Percentiles rank a stretch among this genome's conserved stretches.
Evolutionary conservation across 1,140 invertebrate genomes (phyloP).

Genomic region (Akabosia matsudoensis): DNA sequence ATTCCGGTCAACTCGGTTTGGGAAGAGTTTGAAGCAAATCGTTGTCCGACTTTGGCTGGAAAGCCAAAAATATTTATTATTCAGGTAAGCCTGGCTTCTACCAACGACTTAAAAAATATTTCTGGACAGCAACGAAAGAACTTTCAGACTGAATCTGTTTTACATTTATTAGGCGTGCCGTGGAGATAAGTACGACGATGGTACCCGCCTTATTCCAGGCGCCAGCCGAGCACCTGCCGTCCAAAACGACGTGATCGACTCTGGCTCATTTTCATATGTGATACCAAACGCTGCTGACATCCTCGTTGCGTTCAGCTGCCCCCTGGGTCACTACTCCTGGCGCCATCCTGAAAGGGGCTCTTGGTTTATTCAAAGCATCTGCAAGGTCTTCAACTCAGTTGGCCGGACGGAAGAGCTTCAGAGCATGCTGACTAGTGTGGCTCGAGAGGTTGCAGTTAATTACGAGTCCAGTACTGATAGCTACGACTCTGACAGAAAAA

Average conservation of each 20-base stretch:
- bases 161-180: conserved; percentile 56
- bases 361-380: conserved; percentile 69
- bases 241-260: conserved; percentile 46
- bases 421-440: conserved; percentile 63
- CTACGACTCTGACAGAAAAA: conserved; percentile 58
- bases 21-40: conserved; percentile 56
- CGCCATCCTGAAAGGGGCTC: conserved; percentile 62
- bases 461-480: conserved; percentile 57
- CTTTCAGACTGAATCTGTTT: not conserved
- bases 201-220: conserved; percentile 49
- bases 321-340: conserved; percentile 74
- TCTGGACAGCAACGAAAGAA: conserved; percentile 4
- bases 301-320: conserved; percentile 88
- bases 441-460: conserved; percentile 61
- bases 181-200: conserved; percentile 55
- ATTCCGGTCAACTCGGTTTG: conserved; percentile 52
- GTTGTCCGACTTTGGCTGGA: conserved; percentile 56
- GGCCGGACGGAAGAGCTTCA: conserved; percentile 58
- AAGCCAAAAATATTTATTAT: conserved; percentile 57
- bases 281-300: conserved; percentile 93
- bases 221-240: not conserved
- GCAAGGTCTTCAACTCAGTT: conserved; percentile 57
- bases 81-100: conserved; percentile 48
- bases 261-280: conserved; percentile 58
- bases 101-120: not conserved